Percentiles rank a stretch among this genome's conserved stretches.
phyloP scores from a whole-genome alignment of 2,113 vertebrate species.

The Indicator maculatus region DNA sequence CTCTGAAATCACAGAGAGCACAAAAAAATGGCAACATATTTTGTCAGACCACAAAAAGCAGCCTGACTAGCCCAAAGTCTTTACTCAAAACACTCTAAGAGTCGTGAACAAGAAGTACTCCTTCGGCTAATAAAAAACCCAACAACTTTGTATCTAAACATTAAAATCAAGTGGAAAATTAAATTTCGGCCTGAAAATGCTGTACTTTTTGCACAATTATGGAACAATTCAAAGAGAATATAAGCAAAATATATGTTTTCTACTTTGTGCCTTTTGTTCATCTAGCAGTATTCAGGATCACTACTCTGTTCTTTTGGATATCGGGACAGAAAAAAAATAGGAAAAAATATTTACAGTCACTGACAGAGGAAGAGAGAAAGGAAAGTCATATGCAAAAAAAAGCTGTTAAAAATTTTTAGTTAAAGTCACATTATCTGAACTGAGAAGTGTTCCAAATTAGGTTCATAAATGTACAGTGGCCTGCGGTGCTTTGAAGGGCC shows the following conservation, averaged over 20 bases:
- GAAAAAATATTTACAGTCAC: background rate
- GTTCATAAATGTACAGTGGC: rapidly evolving
- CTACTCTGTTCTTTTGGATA: background rate
- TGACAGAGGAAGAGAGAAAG: background rate
- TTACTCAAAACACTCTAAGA: background rate
- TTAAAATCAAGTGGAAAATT: background rate
- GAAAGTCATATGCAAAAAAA: background rate
- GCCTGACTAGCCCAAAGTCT: background rate
- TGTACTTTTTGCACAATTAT: background rate
- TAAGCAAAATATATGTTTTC: background rate
- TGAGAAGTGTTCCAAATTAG: rapidly evolving
- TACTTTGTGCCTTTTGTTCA: background rate
- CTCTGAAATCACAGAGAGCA: background rate
- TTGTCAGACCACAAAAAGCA: background rate
- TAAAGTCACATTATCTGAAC: rapidly evolving
- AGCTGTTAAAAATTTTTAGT: background rate
- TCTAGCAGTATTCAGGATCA: background rate
- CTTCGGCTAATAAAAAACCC: rapidly evolving
- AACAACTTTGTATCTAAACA: background rate
- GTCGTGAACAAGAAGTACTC: background rate
- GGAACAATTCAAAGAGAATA: background rate
- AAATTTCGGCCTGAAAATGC: background rate
- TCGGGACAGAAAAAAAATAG: background rate
- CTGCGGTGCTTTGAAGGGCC: rapidly evolving
- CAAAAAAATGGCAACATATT: rapidly evolving